Evolutionary conservation across 2,888 invertebrate species (phyloP).

Genomic region (Acronicta leporina): DNA sequence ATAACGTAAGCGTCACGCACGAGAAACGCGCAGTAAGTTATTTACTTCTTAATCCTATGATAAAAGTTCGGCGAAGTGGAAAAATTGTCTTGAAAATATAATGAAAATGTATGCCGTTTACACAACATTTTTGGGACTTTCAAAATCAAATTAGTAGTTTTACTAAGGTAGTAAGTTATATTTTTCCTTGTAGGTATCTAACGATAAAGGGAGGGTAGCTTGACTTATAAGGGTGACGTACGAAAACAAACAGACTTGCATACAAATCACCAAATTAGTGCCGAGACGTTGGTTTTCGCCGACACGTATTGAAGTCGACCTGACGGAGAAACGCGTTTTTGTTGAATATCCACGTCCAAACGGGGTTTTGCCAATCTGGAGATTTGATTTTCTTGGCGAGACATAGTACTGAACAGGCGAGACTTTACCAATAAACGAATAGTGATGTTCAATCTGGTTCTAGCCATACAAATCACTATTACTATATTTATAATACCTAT

Average conservation of each 20-base stretch:
- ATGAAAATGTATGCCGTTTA: slow-evolving; percentile 39
- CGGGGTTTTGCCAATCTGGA: slow-evolving; percentile 14
- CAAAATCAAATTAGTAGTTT: slow-evolving; percentile 46
- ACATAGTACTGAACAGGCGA: slow-evolving; percentile 3
- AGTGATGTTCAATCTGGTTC: background rate
- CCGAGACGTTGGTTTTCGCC: slow-evolving; percentile 56
- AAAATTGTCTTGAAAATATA: slow-evolving; percentile 35
- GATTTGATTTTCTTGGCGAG: slow-evolving; percentile 10
- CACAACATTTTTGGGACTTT: slow-evolving; percentile 19
- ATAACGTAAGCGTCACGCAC: slow-evolving; percentile 58
- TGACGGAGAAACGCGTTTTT: slow-evolving; percentile 52
- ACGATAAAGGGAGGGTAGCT: slow-evolving; percentile 27
- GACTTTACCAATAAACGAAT: slow-evolving; percentile 6
- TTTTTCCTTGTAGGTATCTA: slow-evolving; percentile 25
- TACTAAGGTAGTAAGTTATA: slow-evolving; percentile 23
- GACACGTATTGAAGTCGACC: slow-evolving; percentile 52
- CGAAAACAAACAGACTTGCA: slow-evolving; percentile 77
- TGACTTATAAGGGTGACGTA: slow-evolving; percentile 60
- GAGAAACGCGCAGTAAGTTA: slow-evolving; percentile 41
- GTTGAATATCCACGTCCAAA: slow-evolving; percentile 23
- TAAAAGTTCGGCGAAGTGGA: slow-evolving; percentile 40
- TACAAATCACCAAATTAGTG: slow-evolving; percentile 76
- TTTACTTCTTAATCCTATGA: slow-evolving; percentile 50
- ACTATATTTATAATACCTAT: no score
- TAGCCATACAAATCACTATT: no score